These are phyloP conservation scores for Craseonycteris thonglongyai DNA, from an alignment of 2,113 vertebrate species.

Conservation along the genomic window DNA sequence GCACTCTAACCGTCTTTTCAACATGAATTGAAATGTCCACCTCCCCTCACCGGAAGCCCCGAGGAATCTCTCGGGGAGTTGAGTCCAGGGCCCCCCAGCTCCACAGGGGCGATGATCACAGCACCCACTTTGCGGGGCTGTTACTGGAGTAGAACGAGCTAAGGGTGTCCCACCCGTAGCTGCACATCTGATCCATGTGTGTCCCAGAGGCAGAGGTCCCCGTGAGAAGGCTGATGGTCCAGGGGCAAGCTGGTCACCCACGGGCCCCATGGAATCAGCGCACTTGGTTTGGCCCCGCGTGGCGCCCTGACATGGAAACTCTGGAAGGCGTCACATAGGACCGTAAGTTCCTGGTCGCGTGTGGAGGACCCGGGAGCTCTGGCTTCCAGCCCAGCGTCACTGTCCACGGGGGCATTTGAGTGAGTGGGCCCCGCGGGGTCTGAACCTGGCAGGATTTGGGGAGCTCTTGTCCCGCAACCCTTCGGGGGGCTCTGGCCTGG, in stretches of 20 bases:
- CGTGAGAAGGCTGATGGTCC: rapidly evolving
- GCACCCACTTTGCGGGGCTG: background rate
- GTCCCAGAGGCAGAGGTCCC: background rate
- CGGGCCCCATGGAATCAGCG: rapidly evolving
- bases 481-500: background rate
- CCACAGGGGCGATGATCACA: background rate
- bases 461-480: background rate
- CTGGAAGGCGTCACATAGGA: background rate
- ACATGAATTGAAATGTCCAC: background rate
- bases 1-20: background rate
- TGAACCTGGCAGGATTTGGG: background rate
- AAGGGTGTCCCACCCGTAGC: background rate
- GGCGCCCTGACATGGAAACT: background rate
- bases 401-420: rapidly evolving
- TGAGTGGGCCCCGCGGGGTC: background rate
- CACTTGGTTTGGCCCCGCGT: rapidly evolving
- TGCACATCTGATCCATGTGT: rapidly evolving
- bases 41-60: background rate
- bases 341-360: background rate
- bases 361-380: background rate
- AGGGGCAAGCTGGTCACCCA: rapidly evolving
- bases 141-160: background rate
- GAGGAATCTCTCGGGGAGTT: background rate
- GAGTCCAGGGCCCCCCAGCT: background rate
- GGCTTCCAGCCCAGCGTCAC: rapidly evolving